phyloP scores from a whole-genome alignment of 2,888 invertebrate species.

The Tholera decimalis region DNA sequence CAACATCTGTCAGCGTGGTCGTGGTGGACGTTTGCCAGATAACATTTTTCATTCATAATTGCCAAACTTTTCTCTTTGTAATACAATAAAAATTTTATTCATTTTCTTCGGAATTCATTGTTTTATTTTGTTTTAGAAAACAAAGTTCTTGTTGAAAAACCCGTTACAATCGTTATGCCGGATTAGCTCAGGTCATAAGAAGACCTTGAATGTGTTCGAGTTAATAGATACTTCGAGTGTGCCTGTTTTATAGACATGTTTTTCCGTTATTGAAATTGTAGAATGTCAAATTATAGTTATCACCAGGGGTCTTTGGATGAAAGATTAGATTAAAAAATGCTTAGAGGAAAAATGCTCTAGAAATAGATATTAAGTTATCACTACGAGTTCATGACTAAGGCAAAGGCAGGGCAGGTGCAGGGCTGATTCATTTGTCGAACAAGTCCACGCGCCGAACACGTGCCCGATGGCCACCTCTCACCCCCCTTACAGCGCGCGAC shows the following conservation, averaged over 20 bases:
- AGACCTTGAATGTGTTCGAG: conserved; percentile 40
- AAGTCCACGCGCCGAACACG: conserved; percentile 64
- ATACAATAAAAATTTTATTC: too few species aligned
- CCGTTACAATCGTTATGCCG: conserved; percentile 31
- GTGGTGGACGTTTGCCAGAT: too few species aligned
- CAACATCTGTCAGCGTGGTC: too few species aligned
- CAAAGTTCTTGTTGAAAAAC: too few species aligned
- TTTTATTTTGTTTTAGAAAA: too few species aligned
- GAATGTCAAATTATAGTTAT: background rate
- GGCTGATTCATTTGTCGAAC: conserved; percentile 35
- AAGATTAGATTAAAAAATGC: background rate
- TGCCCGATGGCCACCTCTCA: conserved; percentile 55
- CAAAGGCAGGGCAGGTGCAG: conserved; percentile 35
- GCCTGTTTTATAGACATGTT: background rate
- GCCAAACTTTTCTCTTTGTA: too few species aligned
- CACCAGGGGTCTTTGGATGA: background rate
- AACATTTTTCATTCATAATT: too few species aligned
- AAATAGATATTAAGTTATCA: conserved; percentile 2
- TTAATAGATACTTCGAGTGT: conserved; percentile 10
- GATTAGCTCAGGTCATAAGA: conserved; percentile 21
- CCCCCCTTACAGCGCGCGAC: conserved; percentile 57
- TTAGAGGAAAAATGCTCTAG: conserved; percentile 10
- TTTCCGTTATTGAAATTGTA: background rate
- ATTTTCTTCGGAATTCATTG: too few species aligned
- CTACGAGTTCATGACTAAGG: background rate